Evolutionary conservation across 1,140 invertebrate genomes (phyloP).

Genomic region (Macrocentrus cingulum): DNA sequence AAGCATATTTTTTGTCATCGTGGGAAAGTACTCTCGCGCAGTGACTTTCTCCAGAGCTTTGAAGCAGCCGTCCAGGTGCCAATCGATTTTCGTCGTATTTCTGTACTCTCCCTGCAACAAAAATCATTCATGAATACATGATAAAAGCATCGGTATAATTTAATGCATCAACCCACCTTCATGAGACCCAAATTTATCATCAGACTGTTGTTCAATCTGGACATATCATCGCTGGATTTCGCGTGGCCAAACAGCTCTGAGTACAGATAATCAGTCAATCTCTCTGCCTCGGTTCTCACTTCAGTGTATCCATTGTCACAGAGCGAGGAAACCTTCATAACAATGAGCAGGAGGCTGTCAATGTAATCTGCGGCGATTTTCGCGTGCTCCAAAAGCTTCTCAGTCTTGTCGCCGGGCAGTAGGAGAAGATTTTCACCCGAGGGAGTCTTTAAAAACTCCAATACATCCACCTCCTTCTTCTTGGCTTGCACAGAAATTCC

Average conservation of each 20-base stretch:
- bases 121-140: constrained; percentile 32
- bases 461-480: constrained; percentile 46
- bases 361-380: constrained; percentile 55
- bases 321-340: constrained; percentile 66
- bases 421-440: constrained; percentile 62
- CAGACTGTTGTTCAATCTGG: constrained; percentile 66
- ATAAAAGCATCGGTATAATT: constrained; percentile 19
- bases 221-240: constrained; percentile 53
- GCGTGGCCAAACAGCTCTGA: constrained; percentile 64
- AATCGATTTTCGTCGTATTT: constrained; percentile 56
- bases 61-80: constrained; percentile 65
- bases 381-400: constrained; percentile 55
- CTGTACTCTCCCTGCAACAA: constrained; percentile 63
- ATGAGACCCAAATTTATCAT: constrained; percentile 71
- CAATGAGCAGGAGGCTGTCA: constrained; percentile 55
- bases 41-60: constrained; percentile 61
- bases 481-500: no score
- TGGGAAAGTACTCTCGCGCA: constrained; percentile 58
- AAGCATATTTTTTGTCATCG: constrained; percentile 60
- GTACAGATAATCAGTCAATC: constrained; percentile 62
- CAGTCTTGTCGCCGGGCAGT: constrained; percentile 54
- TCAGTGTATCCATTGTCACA: constrained; percentile 59
- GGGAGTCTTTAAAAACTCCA: constrained; percentile 62
- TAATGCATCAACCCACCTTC: constrained; percentile 57
- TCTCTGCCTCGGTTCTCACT: constrained; percentile 59